Conservation (phyloP, 2,113 vertebrate genomes). For the Leptodactylus fuscus region DNA sequence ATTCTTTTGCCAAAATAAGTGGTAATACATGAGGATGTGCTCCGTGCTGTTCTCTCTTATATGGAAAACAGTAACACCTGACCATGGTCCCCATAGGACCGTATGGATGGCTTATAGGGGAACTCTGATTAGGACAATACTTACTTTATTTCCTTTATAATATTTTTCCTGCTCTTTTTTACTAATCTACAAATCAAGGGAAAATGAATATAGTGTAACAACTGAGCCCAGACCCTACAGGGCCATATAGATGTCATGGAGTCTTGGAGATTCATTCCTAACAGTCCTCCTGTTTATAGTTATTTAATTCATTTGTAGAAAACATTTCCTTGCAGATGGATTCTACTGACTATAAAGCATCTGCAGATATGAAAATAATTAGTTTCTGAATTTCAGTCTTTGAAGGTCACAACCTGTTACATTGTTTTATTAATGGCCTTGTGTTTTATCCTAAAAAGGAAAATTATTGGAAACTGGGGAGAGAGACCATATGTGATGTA, state of each 20-base stretch:
- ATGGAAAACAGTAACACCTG: too few relatives aligned
- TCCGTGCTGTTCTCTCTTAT: too few relatives aligned
- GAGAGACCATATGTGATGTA: slow-evolving; percentile 16
- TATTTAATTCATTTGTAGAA: background rate
- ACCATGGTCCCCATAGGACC: too few relatives aligned
- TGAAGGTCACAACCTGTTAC: slow-evolving; percentile 49
- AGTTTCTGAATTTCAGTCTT: slow-evolving; percentile 32
- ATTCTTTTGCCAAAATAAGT: too few relatives aligned
- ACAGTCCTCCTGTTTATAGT: background rate
- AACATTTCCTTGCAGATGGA: slow-evolving; percentile 18
- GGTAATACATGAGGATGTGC: too few relatives aligned
- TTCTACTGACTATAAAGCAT: background rate
- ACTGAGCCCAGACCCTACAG: background rate
- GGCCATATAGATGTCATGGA: background rate
- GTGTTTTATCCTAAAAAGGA: slow-evolving; percentile 32
- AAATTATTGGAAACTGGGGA: slow-evolving; percentile 26
- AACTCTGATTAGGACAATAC: too few relatives aligned
- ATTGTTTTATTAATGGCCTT: slow-evolving; percentile 36
- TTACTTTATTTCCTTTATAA: too few relatives aligned
- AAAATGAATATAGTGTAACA: too few relatives aligned
- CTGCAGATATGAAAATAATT: slow-evolving; percentile 44
- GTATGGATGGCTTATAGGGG: too few relatives aligned
- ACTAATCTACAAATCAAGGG: too few relatives aligned
- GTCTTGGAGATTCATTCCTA: too few relatives aligned
- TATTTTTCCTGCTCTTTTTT: too few relatives aligned